Base-by-base conservation (phyloP, 30 jellyfish, hydroid and myxozoan species). In the Aurelia aurita complex sp. Pacific region DNA sequence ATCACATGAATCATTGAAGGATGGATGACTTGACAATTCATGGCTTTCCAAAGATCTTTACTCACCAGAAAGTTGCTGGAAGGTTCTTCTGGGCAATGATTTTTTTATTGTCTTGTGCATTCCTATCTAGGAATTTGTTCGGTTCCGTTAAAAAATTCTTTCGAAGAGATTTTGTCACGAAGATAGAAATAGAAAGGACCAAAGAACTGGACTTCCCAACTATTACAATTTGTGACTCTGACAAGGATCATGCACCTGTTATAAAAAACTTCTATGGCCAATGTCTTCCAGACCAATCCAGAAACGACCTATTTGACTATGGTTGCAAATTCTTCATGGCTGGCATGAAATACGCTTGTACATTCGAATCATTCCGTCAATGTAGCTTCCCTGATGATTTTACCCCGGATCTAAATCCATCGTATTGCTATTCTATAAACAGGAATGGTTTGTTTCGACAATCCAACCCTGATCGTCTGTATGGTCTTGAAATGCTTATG, bases 11-110 rank as follows among this genome's bases (percentile, higher is more conserved):
- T 40, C 0, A 9, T 40, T 40, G 8, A 40, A 40, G 6, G 52
- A 40, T 76, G 76, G 86, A 79, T 16, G 67, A 63, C 14, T 11
- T 79, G 51, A 79, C 80, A 13, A 43, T 79, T 33, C 89, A 79
- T 36, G 89, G 89, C 29, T 40, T 79, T 34, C 80, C 89, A 8
- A 32, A 69, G 43, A 79, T 79, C 9, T 67, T 67, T 46, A 8
- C 57, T 7, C 23, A 40, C 9, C 62, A 64, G 52, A 33, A 52
- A 3, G 16, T 65, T 9, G 17, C 38, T 34, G 51, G 54, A 2
- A 64, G 43, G 10, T 4, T 79, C 13, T 38, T 38, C 17, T 79
- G 89, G 89, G 71, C 54, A 10, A 12, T 79, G 18, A 4, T 62
- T 72, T 79, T 79, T 52, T 9, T 53, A 1, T 15, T 32, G 13